These are phyloP conservation scores for Acrocephalus scirpaceus DNA, from an alignment of 2,797 vertebrate genomes.

Conservation along the genomic window DNA sequence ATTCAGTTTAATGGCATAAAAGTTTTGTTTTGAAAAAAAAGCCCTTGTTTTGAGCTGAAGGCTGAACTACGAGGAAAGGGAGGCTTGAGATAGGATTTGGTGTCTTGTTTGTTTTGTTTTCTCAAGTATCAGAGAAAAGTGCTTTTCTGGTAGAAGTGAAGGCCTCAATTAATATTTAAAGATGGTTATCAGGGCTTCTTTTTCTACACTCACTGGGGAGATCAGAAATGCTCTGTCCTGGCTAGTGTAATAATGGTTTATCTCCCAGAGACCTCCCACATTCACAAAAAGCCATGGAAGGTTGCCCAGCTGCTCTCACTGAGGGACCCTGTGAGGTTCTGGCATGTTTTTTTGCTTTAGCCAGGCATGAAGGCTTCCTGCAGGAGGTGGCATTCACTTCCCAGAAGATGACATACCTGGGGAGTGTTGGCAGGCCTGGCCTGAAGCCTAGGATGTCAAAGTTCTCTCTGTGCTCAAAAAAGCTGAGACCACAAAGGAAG, in stretches of 20 bases:
- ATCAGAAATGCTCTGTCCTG: neutral
- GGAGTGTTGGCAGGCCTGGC: neutral
- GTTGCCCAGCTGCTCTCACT: neutral
- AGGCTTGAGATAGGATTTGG: neutral
- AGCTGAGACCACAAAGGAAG: neutral
- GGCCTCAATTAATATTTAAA: neutral
- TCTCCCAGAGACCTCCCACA: neutral
- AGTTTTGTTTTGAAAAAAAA: too few relatives aligned
- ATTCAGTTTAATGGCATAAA: neutral
- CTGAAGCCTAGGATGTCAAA: neutral
- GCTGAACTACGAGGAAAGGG: neutral
- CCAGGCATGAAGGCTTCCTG: neutral
- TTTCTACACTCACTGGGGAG: neutral
- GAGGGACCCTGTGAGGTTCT: neutral
- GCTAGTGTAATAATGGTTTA: neutral
- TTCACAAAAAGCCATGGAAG: neutral
- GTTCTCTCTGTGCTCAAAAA: neutral
- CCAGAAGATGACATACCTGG: neutral
- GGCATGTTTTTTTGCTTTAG: fast-evolving
- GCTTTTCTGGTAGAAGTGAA: neutral
- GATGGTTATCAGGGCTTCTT: neutral
- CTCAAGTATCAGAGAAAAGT: neutral
- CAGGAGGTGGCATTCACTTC: neutral
- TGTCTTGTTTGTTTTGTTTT: neutral
- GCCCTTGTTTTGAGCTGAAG: neutral